Evolutionary conservation across 2,113 vertebrate genomes (phyloP).

Genomic region (Micromys minutus): DNA sequence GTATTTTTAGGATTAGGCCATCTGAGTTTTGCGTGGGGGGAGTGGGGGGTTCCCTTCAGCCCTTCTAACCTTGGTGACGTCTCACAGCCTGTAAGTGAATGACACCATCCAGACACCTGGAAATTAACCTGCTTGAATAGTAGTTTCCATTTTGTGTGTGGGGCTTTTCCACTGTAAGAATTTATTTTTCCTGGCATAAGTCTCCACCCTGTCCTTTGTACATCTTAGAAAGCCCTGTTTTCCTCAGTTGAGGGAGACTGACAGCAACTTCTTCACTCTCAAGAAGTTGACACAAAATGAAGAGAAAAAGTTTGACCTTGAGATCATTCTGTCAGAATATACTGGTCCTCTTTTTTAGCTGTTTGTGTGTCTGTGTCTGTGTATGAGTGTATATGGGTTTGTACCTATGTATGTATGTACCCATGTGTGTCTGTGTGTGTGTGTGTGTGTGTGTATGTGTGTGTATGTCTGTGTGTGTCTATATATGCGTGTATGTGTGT

Average conservation of each 20-base stretch:
- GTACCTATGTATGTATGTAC: too few species aligned
- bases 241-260: background rate
- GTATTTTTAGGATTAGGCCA: constrained; percentile 86
- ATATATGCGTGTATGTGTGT: background rate
- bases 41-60: constrained; percentile 62
- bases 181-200: background rate
- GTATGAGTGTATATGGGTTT: background rate
- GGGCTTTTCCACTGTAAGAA: constrained; percentile 37
- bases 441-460: background rate
- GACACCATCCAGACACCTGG: constrained; percentile 50
- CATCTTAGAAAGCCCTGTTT: background rate
- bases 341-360: background rate
- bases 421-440: background rate
- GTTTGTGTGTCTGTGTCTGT: background rate
- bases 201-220: background rate
- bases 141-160: constrained; percentile 53
- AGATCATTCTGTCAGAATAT: background rate
- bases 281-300: background rate
- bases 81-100: constrained; percentile 54
- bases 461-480: too few species aligned
- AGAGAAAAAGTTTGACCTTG: background rate
- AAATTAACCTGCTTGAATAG: constrained; percentile 51
- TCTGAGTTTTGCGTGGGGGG: constrained; percentile 44
- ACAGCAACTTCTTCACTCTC: background rate
- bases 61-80: constrained; percentile 58